Evolutionary conservation across 53 echinoderm and acorn worm genomes (phyloP).

Genomic region (Luidia sarsii): DNA sequence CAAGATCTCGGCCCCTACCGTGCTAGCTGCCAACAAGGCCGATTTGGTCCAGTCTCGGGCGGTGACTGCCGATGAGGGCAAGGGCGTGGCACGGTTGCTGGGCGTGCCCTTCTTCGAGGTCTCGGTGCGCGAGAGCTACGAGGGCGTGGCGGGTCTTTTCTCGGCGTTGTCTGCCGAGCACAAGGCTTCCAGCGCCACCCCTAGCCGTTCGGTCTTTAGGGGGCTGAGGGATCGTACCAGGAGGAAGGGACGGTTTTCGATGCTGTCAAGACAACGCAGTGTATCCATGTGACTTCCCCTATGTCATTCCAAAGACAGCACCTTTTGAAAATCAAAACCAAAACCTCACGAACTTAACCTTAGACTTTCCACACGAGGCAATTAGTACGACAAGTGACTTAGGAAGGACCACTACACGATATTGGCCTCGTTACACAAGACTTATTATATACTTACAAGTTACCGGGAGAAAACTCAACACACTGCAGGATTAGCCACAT

Average conservation of each 20-base stretch:
- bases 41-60: slow-evolving; percentile 47
- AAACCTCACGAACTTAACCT: too few species aligned
- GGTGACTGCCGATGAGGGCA: slow-evolving; percentile 35
- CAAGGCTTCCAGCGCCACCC: not conserved
- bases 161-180: not conserved
- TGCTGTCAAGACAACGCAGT: slow-evolving; percentile 40
- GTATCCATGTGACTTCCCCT: slow-evolving; percentile 53
- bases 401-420: too few species aligned
- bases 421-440: too few species aligned
- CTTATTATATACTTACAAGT: too few species aligned
- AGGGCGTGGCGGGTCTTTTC: slow-evolving; percentile 34
- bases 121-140: slow-evolving; percentile 61
- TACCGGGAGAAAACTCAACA: too few species aligned
- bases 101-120: slow-evolving; percentile 48
- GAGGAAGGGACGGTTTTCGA: slow-evolving; percentile 28
- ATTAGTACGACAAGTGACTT: too few species aligned
- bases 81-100: slow-evolving; percentile 6
- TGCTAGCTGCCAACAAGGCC: slow-evolving; percentile 49
- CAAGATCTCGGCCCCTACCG: not conserved
- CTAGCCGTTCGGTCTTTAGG: slow-evolving; percentile 3
- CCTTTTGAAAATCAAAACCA: too few species aligned
- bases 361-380: too few species aligned
- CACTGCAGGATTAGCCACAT: too few species aligned
- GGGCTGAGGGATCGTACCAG: slow-evolving; percentile 22
- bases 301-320: too few species aligned